These are phyloP conservation scores for Eudasyphora cyanicolor DNA, from an alignment of 2,888 invertebrate genomes.

Conservation along the genomic window DNA sequence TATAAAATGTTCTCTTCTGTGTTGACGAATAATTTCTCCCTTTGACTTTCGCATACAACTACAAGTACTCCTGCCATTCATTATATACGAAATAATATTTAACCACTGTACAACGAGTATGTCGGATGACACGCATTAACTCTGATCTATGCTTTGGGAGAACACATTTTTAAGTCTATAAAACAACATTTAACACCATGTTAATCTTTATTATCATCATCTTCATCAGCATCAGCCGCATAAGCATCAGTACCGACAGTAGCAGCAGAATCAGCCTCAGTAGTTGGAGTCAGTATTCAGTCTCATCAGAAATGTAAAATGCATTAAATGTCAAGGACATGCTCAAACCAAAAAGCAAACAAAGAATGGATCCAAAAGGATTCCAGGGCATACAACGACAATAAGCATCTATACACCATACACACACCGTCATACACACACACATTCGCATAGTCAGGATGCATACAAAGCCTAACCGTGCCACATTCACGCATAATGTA, in stretches of 20 bases:
- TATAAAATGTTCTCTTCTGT: too few relatives aligned
- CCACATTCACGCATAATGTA: neutral
- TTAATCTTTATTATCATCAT: slow-evolving; percentile 45
- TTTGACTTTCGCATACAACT: too few relatives aligned
- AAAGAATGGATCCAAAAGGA: slow-evolving; percentile 27
- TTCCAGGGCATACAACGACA: slow-evolving; percentile 1
- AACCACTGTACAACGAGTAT: neutral
- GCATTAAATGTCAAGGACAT: slow-evolving; percentile 51
- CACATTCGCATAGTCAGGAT: neutral
- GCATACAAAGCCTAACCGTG: slow-evolving; percentile 6
- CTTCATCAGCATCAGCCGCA: slow-evolving; percentile 37
- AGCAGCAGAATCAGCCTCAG: too few relatives aligned
- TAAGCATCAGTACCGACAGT: too few relatives aligned
- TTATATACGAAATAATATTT: neutral
- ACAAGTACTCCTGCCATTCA: too few relatives aligned
- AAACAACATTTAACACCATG: slow-evolving; percentile 37
- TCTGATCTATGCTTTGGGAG: slow-evolving; percentile 2
- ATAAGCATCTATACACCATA: neutral
- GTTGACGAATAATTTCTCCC: too few relatives aligned
- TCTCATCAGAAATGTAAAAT: slow-evolving; percentile 33
- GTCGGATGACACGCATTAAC: slow-evolving; percentile 17
- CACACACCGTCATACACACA: neutral
- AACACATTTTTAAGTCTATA: slow-evolving; percentile 36
- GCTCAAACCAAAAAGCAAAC: slow-evolving; percentile 21
- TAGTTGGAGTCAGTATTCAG: slow-evolving; percentile 40